Evolutionary conservation across 2,888 invertebrate genomes (phyloP).

Genomic region (Drosophila nigritarsus): DNA sequence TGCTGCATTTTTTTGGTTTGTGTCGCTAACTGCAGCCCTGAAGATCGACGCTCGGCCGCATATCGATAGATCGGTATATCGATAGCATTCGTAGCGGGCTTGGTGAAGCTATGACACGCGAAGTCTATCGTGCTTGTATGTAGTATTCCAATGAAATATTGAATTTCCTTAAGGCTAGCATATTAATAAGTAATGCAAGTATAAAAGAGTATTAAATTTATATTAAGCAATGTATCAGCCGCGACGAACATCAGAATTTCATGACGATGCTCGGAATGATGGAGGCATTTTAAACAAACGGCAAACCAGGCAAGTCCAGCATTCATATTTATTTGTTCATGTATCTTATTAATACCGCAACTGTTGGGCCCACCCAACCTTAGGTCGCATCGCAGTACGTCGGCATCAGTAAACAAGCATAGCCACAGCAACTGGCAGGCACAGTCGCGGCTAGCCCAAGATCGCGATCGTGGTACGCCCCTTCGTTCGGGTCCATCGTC

Average conservation of each 20-base stretch:
- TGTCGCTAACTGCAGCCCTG: conserved; percentile 12
- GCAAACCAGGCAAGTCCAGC: conserved; percentile 62
- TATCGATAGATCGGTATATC: conserved; percentile 17
- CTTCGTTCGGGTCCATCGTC: conserved; percentile 10
- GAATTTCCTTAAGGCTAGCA: neutral
- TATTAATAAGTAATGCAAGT: no score
- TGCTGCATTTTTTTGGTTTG: neutral
- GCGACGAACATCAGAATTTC: conserved; percentile 80
- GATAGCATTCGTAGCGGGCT: neutral
- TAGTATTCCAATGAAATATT: neutral
- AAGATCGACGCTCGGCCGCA: neutral
- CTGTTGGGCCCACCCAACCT: neutral
- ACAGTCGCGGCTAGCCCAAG: conserved; percentile 20
- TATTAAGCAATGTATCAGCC: conserved; percentile 73
- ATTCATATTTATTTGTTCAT: neutral
- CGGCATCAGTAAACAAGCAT: conserved; percentile 16
- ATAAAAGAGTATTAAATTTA: neutral
- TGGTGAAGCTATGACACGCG: conserved; percentile 15
- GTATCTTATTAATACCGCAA: neutral
- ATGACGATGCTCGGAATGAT: conserved; percentile 67
- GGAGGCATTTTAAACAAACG: conserved; percentile 51
- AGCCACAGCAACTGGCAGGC: conserved; percentile 26
- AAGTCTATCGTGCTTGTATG: neutral
- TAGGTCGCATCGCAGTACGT: conserved; percentile 39
- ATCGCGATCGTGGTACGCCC: conserved; percentile 36